Base-by-base conservation (phyloP, 2,888 invertebrate species). In the Anorthoa munda region DNA sequence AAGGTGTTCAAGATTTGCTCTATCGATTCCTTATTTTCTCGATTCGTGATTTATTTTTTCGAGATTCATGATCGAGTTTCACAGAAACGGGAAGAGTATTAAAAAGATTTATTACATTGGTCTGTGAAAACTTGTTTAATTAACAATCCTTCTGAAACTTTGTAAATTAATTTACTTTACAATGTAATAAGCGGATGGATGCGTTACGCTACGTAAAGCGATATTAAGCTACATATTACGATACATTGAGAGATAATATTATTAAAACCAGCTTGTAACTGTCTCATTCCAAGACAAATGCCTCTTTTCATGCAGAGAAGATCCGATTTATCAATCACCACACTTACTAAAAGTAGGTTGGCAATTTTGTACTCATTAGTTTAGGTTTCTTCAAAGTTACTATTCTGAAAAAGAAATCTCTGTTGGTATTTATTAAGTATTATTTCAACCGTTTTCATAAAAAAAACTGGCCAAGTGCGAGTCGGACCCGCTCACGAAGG, bases 131-230 rank as follows among this genome's bases (percentile, higher is more conserved):
- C 60, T 78, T 70, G 72, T 59, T 70, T 86, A 76, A 84, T 86
- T 84, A 84, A 82, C 76, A 84, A 84, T 71, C 55, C 66, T 69
- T 72, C 18, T 23, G 48, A 69, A 82, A 82, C 60, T 77, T 82
- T 59, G 66, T 67, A 75, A 82, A 86, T 78, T 80, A 66, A 73
- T 76, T 78, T 84, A 71, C 55, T 59, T 55, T n/a, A 66, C 12
- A 56, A n/a, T 64, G 50, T 59, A 46, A 66, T 78, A 51, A 66
- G 39, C 18, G 53, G 39, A 58, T 65, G n/a, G 45, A 50, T 48
- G 26, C 48, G 21, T 50, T 56, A 48, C 1, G 45, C 15, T 17
- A 60, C 9, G 7, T 45, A 39, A 18, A 17, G 50, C 50, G 4
- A 50, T 15, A 18, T 15, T 17, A 5, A 39, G 39, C 39, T 39